Base-by-base conservation (phyloP, 2,113 vertebrate genomes). In the Odocoileus hemionus region DNA sequence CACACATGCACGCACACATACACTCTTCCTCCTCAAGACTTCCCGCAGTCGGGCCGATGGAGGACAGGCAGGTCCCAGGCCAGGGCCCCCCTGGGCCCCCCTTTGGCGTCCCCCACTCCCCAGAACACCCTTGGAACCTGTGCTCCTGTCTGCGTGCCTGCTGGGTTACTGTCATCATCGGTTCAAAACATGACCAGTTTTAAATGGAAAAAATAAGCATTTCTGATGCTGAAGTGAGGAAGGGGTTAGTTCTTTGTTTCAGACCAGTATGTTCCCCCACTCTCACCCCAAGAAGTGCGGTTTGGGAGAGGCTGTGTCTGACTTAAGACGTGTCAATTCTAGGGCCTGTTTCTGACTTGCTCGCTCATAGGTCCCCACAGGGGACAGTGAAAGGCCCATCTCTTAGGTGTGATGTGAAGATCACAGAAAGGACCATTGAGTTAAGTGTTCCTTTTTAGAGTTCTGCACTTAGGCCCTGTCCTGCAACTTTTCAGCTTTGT, bases 181-280 rank as follows among this genome's bases (percentile, higher is more conserved):
- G 57, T 95, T 91, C 36, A 74, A 60, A 92, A 57, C 33, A 83
- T 52, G 5, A 19, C 55, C 16, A 1, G 11, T 19, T 86, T 82
- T 78, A 58, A 55, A 84, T 83, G 17, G 55, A 70, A 61, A 36
- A 89, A 43, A 13, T 58, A 28, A 55, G 36, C 15, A 4, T 86
- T 80, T 67, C 16, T 10, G 8, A 16, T n/a, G 50, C 33, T 5
- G 23, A 3, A 6, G 6, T 54, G 23, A 12, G 25, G 17, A 28
- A 33, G 9, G 4, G 36, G 10, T 55, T 55, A 12, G 28, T 23
- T 54, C 5, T 0, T 23, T 52, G 17, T 36, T 58, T 30, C 3
- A 6, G 52, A 11, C 10, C 1, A 11, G 17, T 17, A 3, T 7
- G 2, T n/a, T 17, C 17, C 28, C 33, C 30, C 4, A 45, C 28